Conservation (phyloP, 2,888 invertebrate genomes). For the Drosophila nigritarsus region DNA sequence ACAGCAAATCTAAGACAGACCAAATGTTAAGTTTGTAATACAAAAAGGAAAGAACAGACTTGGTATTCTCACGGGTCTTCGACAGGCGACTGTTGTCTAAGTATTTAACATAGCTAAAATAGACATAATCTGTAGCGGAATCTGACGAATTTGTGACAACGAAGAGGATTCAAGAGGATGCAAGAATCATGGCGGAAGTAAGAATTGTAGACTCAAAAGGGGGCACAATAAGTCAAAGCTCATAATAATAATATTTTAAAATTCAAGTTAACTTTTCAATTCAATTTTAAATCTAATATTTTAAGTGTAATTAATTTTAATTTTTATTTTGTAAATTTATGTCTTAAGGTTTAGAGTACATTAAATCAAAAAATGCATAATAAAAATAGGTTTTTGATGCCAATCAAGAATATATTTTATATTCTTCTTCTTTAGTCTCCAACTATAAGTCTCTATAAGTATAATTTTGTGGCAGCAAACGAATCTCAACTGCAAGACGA, state of each 20-base stretch:
- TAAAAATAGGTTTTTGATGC: too few relatives aligned
- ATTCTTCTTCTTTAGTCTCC: background rate
- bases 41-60: background rate
- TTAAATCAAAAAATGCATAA: too few relatives aligned
- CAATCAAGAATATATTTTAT: background rate
- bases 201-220: background rate
- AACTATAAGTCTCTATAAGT: background rate
- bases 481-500: background rate
- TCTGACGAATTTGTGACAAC: background rate
- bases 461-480: background rate
- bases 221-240: background rate
- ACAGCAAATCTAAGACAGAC: rapidly evolving
- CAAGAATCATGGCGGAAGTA: background rate
- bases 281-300: background rate
- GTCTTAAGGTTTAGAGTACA: background rate
- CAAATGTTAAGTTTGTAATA: background rate
- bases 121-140: background rate
- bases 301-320: background rate
- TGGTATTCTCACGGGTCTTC: background rate
- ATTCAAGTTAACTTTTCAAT: rapidly evolving
- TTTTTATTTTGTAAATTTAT: background rate
- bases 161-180: background rate
- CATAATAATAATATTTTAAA: background rate
- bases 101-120: background rate
- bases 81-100: rapidly evolving